These are phyloP conservation scores for Pseudomyrmex dendroicus DNA, from an alignment of 1,140 invertebrate genomes.

Conservation along the genomic window DNA sequence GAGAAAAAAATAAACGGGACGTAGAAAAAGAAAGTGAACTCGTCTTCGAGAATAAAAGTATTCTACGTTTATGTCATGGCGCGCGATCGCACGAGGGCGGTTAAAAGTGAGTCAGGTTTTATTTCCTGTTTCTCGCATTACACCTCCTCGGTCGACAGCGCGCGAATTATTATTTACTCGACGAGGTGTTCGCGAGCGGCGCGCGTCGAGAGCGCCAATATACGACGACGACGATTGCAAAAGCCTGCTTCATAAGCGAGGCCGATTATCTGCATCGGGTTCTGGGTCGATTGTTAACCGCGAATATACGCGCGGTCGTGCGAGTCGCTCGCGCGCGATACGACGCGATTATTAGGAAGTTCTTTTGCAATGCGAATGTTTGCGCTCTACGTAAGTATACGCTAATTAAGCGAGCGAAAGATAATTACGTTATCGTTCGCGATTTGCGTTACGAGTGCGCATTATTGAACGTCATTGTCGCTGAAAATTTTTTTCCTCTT, in stretches of 20 bases:
- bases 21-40: slow-evolving; percentile 8
- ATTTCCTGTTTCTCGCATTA: slow-evolving; percentile 71
- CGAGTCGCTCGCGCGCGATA: slow-evolving; percentile 15
- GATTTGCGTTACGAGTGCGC: neutral
- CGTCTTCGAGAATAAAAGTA: slow-evolving; percentile 54
- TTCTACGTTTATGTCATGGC: slow-evolving; percentile 57
- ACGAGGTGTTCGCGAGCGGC: neutral
- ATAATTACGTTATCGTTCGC: neutral
- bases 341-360: slow-evolving; percentile 37
- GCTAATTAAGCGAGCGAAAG: too few species aligned
- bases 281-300: slow-evolving; percentile 66
- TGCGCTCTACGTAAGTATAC: too few species aligned
- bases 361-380: neutral
- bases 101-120: slow-evolving; percentile 74
- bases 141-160: slow-evolving; percentile 17
- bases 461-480: too few species aligned
- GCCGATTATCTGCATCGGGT: slow-evolving; percentile 45
- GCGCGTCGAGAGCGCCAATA: neutral
- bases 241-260: slow-evolving; percentile 17
- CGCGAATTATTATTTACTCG: slow-evolving; percentile 62
- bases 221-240: neutral
- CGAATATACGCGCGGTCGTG: slow-evolving; percentile 36
- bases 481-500: too few species aligned
- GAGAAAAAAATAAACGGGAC: neutral
- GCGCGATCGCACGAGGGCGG: slow-evolving; percentile 49